phyloP scores from a whole-genome alignment of 2,113 vertebrate genomes.

The Oncorhynchus kisutch region DNA sequence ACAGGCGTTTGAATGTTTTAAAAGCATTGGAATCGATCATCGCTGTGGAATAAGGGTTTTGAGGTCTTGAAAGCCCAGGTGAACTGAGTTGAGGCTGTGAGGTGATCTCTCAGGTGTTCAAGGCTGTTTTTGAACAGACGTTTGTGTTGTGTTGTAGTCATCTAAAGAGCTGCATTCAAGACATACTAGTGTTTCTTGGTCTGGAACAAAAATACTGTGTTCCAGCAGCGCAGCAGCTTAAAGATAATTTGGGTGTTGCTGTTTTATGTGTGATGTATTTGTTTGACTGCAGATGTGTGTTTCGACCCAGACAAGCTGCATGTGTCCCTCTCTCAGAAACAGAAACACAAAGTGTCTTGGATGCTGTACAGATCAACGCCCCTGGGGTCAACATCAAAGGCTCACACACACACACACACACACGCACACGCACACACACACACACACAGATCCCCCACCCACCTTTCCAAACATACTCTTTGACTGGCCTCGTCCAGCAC shows the following conservation, averaged over 20 bases:
- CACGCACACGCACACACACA: conserved; percentile 4
- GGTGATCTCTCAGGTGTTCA: conserved; percentile 11
- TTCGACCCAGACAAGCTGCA: not conserved
- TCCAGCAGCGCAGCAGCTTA: conserved; percentile 3
- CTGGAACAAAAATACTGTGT: not conserved
- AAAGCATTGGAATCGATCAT: conserved; percentile 34
- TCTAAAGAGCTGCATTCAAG: conserved; percentile 10
- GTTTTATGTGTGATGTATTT: not conserved
- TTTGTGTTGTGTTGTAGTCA: not conserved
- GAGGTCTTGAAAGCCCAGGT: conserved; percentile 14
- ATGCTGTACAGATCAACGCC: conserved; percentile 33
- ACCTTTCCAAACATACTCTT: not conserved
- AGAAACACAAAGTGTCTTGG: conserved; percentile 9
- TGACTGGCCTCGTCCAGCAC: conserved; percentile 11
- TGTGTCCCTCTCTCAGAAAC: not conserved
- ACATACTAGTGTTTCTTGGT: not conserved
- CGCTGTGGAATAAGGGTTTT: conserved; percentile 33
- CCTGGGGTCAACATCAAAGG: conserved; percentile 64
- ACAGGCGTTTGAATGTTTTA: conserved; percentile 34
- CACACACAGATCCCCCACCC: conserved; percentile 1
- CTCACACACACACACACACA: conserved; percentile 13
- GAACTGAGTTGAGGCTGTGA: conserved; percentile 5
- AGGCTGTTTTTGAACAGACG: too few species aligned
- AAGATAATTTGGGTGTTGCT: not conserved
- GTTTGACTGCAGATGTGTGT: not conserved